phyloP scores from a whole-genome alignment of 1,140 invertebrate species.

The Drosophila tsacasi region DNA sequence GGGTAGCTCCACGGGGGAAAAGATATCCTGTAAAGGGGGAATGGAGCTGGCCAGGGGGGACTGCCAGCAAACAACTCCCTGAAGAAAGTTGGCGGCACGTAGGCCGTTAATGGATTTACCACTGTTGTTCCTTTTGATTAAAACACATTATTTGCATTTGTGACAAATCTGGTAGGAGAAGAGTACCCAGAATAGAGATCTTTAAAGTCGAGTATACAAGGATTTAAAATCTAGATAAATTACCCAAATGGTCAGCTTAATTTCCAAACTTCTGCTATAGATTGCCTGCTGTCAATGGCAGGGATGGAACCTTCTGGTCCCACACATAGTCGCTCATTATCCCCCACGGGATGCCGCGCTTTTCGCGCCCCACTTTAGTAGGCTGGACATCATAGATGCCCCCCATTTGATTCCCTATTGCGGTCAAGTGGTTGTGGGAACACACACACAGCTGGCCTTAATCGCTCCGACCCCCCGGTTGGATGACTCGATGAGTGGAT shows the following conservation, averaged over 20 bases:
- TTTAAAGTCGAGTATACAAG: neutral
- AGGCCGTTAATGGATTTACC: constrained; percentile 71
- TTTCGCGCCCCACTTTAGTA: constrained; percentile 8
- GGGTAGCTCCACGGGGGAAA: constrained; percentile 9
- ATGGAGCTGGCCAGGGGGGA: neutral
- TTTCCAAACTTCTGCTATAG: constrained; percentile 45
- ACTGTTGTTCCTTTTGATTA: constrained; percentile 72
- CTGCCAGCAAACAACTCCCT: neutral
- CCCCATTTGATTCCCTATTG: constrained; percentile 34
- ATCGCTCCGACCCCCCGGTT: constrained; percentile 9
- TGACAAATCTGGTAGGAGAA: constrained; percentile 18
- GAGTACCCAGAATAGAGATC: neutral
- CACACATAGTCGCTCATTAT: constrained; percentile 24
- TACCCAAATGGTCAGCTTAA: constrained; percentile 15
- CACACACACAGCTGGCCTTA: constrained; percentile 28
- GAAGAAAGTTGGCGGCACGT: constrained; percentile 57
- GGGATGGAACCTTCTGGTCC: constrained; percentile 31
- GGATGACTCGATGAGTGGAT: neutral
- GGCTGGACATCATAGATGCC: constrained; percentile 3
- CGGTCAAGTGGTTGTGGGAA: constrained; percentile 38
- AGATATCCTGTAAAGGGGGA: neutral
- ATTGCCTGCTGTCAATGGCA: constrained; percentile 64
- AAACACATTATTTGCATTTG: constrained; percentile 81
- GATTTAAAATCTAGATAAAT: constrained; percentile 37
- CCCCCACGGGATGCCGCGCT: constrained; percentile 15